phyloP scores from a whole-genome alignment of 2,797 vertebrate genomes.

The Vultur gryphus region DNA sequence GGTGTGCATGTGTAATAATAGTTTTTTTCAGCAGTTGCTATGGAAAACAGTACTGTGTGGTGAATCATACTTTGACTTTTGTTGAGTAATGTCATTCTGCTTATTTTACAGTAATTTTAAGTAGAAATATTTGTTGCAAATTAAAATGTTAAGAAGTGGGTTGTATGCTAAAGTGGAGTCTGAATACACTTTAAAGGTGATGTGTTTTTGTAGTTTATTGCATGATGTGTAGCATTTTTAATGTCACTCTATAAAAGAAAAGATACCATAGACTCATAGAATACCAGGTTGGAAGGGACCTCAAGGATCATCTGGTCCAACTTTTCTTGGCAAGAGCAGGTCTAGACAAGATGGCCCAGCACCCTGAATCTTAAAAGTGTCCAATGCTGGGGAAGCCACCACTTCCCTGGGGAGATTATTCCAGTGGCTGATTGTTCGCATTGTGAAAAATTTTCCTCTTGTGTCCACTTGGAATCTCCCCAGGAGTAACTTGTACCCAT shows the following conservation, averaged over 20 bases:
- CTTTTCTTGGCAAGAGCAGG: background rate
- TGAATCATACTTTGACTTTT: slow-evolving; percentile 22
- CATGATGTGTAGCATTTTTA: background rate
- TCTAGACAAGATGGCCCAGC: background rate
- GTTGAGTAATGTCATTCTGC: background rate
- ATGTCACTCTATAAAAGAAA: background rate
- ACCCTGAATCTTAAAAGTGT: background rate
- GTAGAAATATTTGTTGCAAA: background rate
- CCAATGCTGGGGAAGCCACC: rapidly evolving
- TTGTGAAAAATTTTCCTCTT: background rate
- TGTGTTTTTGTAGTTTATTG: background rate
- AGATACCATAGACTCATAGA: background rate
- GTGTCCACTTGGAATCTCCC: rapidly evolving
- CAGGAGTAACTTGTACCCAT: background rate
- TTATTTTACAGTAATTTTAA: slow-evolving; percentile 6
- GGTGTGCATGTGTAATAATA: background rate
- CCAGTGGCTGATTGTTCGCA: background rate
- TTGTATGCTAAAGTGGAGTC: background rate
- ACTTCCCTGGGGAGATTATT: background rate
- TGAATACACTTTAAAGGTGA: background rate
- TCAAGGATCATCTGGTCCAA: background rate
- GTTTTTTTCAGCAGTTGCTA: background rate
- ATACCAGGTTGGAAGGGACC: background rate
- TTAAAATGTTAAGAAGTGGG: background rate
- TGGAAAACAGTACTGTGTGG: background rate